Conservation (phyloP, 2,113 vertebrate species). For the Shinisaurus crocodilurus region DNA sequence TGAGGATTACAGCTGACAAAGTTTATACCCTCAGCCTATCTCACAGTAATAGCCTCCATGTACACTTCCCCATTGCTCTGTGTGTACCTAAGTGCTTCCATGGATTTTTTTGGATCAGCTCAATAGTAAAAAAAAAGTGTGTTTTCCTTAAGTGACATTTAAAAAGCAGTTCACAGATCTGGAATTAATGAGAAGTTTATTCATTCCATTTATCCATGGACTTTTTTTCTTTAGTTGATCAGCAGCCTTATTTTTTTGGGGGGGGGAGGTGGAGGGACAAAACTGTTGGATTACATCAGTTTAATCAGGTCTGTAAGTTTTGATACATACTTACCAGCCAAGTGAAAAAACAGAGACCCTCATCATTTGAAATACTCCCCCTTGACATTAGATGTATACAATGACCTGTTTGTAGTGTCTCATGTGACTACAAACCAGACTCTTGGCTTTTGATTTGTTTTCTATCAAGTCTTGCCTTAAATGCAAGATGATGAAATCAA, state of each 20-base stretch:
- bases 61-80: neutral
- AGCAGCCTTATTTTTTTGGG: constrained; percentile 29
- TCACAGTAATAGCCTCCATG: neutral
- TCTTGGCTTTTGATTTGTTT: neutral
- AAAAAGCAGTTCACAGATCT: neutral
- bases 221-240: neutral
- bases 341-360: neutral
- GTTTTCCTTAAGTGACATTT: neutral
- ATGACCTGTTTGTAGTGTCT: neutral
- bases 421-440: neutral
- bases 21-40: too few relatives aligned
- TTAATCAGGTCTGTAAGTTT: neutral
- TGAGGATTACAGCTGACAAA: too few relatives aligned
- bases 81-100: too few relatives aligned
- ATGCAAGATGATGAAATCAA: constrained; percentile 66
- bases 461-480: neutral
- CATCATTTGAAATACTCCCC: neutral
- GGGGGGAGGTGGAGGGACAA: too few relatives aligned
- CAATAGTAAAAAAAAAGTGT: neutral
- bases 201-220: neutral
- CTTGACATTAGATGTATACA: neutral
- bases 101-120: neutral
- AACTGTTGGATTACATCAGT: too few relatives aligned
- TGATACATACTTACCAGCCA: neutral
- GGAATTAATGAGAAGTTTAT: neutral